Evolutionary conservation across 2,113 vertebrate species (phyloP).

Genomic region (Tetrao urogallus): DNA sequence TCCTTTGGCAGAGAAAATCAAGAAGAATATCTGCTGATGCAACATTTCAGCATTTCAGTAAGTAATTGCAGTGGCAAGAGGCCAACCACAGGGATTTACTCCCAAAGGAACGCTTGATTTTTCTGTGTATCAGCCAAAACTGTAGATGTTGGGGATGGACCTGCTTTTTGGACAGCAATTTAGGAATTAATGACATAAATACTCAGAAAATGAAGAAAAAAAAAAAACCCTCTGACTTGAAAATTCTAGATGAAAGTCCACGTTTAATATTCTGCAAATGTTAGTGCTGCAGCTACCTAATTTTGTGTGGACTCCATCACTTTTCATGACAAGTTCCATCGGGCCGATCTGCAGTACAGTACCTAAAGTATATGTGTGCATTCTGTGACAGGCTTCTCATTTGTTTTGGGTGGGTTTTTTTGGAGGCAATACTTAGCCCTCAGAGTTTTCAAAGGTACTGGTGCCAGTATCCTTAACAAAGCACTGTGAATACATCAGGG

Average conservation of each 20-base stretch:
- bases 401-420: background rate
- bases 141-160: background rate
- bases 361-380: background rate
- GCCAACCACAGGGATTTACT: background rate
- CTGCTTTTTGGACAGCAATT: background rate
- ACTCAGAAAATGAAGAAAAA: background rate
- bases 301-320: background rate
- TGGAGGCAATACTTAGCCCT: background rate
- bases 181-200: background rate
- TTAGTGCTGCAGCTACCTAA: background rate
- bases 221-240: background rate
- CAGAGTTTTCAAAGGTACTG: background rate
- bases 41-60: background rate
- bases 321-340: background rate
- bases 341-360: rapidly evolving
- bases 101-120: background rate
- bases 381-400: rapidly evolving
- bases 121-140: background rate
- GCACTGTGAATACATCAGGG: background rate
- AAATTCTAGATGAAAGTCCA: background rate
- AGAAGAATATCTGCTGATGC: background rate
- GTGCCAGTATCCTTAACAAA: background rate
- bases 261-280: background rate
- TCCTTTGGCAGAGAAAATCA: background rate
- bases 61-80: background rate